Percentiles rank a stretch among this genome's conserved stretches.
Evolutionary conservation across 2,888 invertebrate species (phyloP).

Genomic region (Phymatocera aterrima): DNA sequence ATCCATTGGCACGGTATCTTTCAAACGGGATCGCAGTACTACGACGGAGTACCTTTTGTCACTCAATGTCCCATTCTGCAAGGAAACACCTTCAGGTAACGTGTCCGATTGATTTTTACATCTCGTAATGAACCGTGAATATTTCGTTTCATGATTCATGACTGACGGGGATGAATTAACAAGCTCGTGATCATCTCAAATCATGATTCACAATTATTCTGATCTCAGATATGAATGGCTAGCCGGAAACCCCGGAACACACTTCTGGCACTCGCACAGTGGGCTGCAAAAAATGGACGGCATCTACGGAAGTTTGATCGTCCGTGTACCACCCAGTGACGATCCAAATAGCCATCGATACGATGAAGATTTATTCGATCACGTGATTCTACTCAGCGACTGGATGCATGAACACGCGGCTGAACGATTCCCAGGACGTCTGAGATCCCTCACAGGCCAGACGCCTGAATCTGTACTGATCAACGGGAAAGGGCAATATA

Average conservation of each 20-base stretch:
- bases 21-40: conserved; percentile 89
- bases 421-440: conserved; percentile 72
- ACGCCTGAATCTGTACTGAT: conserved; percentile 68
- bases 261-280: conserved; percentile 73
- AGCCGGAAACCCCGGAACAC: conserved; percentile 69
- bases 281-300: conserved; percentile 79
- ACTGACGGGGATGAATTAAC: conserved; percentile 54
- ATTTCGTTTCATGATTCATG: not conserved
- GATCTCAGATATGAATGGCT: conserved; percentile 68
- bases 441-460: conserved; percentile 71
- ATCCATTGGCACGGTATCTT: conserved; percentile 95
- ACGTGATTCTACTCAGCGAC: conserved; percentile 77
- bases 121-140: conserved; percentile 75
- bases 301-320: conserved; percentile 78
- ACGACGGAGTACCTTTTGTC: conserved; percentile 92
- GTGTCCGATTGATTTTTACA: conserved; percentile 81
- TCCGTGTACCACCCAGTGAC: conserved; percentile 76
- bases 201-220: conserved; percentile 78
- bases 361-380: conserved; percentile 76
- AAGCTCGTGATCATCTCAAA: conserved; percentile 75
- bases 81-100: conserved; percentile 37
- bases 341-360: conserved; percentile 66
- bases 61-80: conserved; percentile 90
- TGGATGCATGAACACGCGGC: conserved; percentile 72
- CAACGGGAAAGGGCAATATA: conserved; percentile 66